Conservation (phyloP, 1,140 invertebrate species). For the Gonatopus flavifemur region DNA sequence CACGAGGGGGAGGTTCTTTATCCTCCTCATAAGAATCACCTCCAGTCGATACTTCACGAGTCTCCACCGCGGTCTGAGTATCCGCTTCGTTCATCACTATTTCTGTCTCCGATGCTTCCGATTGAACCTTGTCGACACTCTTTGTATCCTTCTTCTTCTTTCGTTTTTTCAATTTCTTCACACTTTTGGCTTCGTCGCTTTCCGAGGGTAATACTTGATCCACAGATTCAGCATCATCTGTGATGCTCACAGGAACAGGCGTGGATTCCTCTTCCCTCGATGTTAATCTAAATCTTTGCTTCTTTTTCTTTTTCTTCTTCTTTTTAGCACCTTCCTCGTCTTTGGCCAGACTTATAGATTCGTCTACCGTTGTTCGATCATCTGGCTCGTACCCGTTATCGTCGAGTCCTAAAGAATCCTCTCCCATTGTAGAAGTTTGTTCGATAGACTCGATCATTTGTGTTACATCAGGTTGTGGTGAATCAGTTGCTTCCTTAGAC, state of each 20-base stretch:
- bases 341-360: constrained; percentile 45
- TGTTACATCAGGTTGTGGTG: constrained; percentile 57
- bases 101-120: constrained; percentile 29
- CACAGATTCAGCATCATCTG: constrained; percentile 41
- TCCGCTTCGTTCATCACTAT: constrained; percentile 47
- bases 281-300: constrained; percentile 56
- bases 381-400: constrained; percentile 62
- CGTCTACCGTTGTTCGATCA: constrained; percentile 63
- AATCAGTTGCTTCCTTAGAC: constrained; percentile 52
- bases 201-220: constrained; percentile 32
- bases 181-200: background rate
- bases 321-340: constrained; percentile 40
- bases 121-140: constrained; percentile 34
- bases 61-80: constrained; percentile 55
- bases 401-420: constrained; percentile 47
- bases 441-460: constrained; percentile 55
- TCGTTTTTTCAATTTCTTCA: constrained; percentile 29
- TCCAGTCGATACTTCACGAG: constrained; percentile 43
- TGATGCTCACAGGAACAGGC: constrained; percentile 40
- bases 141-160: constrained; percentile 34
- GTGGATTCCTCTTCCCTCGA: constrained; percentile 39
- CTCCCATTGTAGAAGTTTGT: constrained; percentile 51
- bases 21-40: constrained; percentile 33
- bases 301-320: constrained; percentile 61
- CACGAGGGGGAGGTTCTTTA: constrained; percentile 18